These are phyloP conservation scores for Craseonycteris thonglongyai DNA, from an alignment of 2,113 vertebrate species.

Conservation along the genomic window DNA sequence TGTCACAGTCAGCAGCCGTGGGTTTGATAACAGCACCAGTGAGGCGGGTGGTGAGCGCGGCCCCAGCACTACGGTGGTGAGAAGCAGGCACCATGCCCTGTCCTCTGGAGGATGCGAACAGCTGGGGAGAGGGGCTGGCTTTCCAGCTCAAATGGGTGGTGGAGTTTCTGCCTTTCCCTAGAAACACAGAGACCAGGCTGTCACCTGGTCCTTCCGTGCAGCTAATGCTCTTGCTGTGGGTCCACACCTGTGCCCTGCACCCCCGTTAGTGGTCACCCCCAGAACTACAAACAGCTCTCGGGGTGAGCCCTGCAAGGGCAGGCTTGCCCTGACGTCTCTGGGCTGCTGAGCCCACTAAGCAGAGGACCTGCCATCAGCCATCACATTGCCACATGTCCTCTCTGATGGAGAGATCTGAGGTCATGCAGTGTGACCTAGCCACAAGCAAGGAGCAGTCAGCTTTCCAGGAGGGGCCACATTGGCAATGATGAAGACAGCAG, in stretches of 20 bases:
- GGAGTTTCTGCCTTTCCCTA: neutral
- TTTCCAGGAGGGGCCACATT: neutral
- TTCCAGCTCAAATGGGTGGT: neutral
- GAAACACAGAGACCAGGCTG: neutral
- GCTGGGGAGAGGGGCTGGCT: neutral
- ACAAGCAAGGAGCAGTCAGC: fast-evolving
- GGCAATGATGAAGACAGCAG: neutral
- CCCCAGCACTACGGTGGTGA: fast-evolving
- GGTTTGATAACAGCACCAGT: neutral
- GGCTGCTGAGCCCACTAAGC: neutral
- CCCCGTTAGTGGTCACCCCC: neutral
- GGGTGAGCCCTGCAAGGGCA: fast-evolving
- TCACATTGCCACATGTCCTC: fast-evolving
- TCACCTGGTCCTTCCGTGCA: neutral
- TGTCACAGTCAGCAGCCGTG: fast-evolving
- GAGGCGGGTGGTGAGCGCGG: fast-evolving
- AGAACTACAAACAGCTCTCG: neutral
- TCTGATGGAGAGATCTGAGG: neutral
- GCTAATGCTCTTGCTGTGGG: neutral
- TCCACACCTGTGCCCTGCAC: fast-evolving
- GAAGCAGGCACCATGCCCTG: fast-evolving
- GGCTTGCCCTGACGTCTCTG: fast-evolving
- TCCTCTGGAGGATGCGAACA: fast-evolving
- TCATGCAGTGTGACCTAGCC: no score
- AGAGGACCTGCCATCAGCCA: neutral